Base-by-base conservation (phyloP, 2,113 vertebrate genomes). In the Orycteropus afer region DNA sequence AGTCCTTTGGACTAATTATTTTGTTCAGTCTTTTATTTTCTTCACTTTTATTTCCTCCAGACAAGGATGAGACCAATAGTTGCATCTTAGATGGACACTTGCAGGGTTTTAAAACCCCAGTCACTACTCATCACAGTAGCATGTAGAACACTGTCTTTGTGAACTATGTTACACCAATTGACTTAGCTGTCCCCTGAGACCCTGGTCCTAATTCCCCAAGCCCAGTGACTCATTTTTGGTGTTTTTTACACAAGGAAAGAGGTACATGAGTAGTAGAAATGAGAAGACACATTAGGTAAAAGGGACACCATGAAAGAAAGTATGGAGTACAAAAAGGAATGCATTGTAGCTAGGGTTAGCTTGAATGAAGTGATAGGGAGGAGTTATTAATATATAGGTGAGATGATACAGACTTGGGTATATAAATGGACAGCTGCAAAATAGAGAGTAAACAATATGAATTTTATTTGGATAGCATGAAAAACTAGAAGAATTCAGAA, bases 241-340 rank as follows among this genome's bases (percentile, higher is more conserved):
- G 59, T 79, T 69, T 73, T 78, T 17, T 17, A 82, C 32, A 57
- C 86, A 86, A 88, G 53, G 59, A 83, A 74, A 93, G 7, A 80
- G 37, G 23, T 61, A 83, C 23, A 80, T 55, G 47, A 76, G 22
- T 45, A 95, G 55, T 29, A 69, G 49, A 96, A 79, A 86, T 71
- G 8, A 37, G 13, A 95, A 92, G 40, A 86, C 20, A 18, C 71
- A 53, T 69, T 86, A 93, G 27, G 55, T 22, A 94, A 94, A 96
- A 61, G 29, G 13, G 18, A 90, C 1, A 79, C 17, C 20, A 63
- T 2, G 1, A 51, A 78, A 95, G 76, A 59, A 95, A 92, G 83
- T 45, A 90, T 11, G 34, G 40, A 32, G 18, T 17, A 15, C 32
- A 37, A 85, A 93, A 90, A 92, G 51, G 55, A 59, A 83, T 83